Base-by-base conservation (phyloP, 1,140 invertebrate genomes). In the Drosophila ambigua region DNA sequence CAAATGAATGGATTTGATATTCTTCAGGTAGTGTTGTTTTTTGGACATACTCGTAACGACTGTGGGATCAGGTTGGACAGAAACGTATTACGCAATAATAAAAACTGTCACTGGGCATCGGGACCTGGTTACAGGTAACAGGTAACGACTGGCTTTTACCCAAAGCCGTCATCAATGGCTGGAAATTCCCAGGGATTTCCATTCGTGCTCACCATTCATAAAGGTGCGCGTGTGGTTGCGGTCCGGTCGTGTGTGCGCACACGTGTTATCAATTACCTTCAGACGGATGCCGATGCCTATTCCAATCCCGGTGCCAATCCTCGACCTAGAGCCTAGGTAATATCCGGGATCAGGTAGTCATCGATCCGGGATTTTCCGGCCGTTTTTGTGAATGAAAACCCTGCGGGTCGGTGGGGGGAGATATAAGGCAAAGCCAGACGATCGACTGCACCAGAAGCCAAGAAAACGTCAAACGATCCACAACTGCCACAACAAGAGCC, bases 171-270 rank as follows among this genome's bases (percentile, higher is more conserved):
- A 62, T 76, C 61, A 88, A 87, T 88, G 83, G 69, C 50, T 62
- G 59, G 75, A 82, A 82, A 68, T 59, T 66, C 82, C 82, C 24
- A 50, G 82, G 82, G 82, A 68, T 87, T 87, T 82, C 82, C 82
- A 63, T n/a, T 4, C 35, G 23, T 6, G 51, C 43, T 26, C 28
- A 49, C 48, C 82, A 85, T 87, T 87, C 83, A 87, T 88, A 52
- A 87, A 77, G 57, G 7, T 6, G 15, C 45, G 8, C 31, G 31
- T 31, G 31, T 31, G 31, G 31, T 3, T 24, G 0, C 23, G 23
- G 20, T 2, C 23, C 23, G 23, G 23, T 11, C 41, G n/a, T 8
- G 9, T 15, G 9, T 77, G 60, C 60, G 51, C 60, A 87, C 82
- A 87, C 79, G 63, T 87, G 82, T 82, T 87, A 28, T 72, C 71